Conservation (phyloP, 2,113 vertebrate species). For the Argyrosomus japonicus region DNA sequence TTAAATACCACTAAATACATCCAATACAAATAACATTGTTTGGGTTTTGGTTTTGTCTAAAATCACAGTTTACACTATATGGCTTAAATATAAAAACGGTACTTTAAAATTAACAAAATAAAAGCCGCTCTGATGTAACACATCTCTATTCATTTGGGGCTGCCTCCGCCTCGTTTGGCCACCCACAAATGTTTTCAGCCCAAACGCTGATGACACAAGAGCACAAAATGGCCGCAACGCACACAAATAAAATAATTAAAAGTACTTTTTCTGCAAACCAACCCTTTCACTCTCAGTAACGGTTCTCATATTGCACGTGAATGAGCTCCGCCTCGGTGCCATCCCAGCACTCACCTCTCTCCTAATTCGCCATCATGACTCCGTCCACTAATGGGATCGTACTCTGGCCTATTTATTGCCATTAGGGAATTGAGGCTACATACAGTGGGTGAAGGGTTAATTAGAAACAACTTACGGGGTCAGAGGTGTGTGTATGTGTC, state of each 20-base stretch:
- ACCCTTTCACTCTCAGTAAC: background rate
- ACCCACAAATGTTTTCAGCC: conserved; percentile 25
- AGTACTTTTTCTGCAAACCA: background rate
- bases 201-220: background rate
- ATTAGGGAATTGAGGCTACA: conserved; percentile 83
- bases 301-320: background rate
- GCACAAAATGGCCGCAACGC: background rate
- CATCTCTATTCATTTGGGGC: conserved; percentile 68
- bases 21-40: no score
- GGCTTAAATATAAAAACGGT: conserved; percentile 3
- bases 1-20: background rate
- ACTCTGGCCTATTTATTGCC: conserved; percentile 89
- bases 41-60: background rate
- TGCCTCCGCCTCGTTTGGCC: conserved; percentile 46
- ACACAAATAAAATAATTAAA: no score
- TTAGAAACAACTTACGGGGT: conserved; percentile 94
- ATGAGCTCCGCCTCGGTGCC: conserved; percentile 4
- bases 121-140: conserved; percentile 22
- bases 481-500: conserved; percentile 66
- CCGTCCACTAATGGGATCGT: conserved; percentile 86
- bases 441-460: conserved; percentile 93
- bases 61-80: background rate
- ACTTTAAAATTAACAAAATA: conserved; percentile 35
- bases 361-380: conserved; percentile 66
- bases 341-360: conserved; percentile 50